phyloP scores from a whole-genome alignment of 1,140 invertebrate genomes.

The Epicauta chinensis region DNA sequence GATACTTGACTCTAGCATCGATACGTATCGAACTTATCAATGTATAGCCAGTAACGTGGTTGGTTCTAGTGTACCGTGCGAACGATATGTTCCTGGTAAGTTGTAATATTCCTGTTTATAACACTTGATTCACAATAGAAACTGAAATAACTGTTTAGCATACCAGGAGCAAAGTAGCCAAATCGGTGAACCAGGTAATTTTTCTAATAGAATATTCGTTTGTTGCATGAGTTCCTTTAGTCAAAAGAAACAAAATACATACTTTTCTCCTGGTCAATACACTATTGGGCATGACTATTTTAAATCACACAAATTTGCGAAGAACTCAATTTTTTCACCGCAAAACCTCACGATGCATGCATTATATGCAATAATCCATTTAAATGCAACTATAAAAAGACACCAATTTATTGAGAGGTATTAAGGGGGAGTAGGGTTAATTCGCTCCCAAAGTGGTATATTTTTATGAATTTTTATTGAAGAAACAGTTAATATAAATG shows the following conservation, averaged over 20 bases:
- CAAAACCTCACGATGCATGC: too few species aligned
- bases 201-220: neutral
- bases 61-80: constrained; percentile 66
- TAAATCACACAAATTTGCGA: constrained; percentile 1
- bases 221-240: constrained; percentile 4
- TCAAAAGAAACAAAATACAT: constrained; percentile 1
- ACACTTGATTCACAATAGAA: neutral
- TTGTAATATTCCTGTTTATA: neutral
- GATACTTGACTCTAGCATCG: constrained; percentile 55
- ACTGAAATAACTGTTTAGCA: constrained; percentile 37
- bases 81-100: constrained; percentile 71
- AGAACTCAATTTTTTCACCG: too few species aligned
- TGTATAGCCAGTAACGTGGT: constrained; percentile 80
- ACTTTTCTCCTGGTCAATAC: constrained; percentile 33
- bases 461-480: too few species aligned
- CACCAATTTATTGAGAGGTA: too few species aligned
- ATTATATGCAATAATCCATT: too few species aligned
- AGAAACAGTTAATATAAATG: too few species aligned
- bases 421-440: too few species aligned
- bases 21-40: constrained; percentile 70
- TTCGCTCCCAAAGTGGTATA: too few species aligned
- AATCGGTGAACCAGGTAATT: constrained; percentile 43
- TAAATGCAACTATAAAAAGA: too few species aligned
- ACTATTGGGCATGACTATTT: too few species aligned
- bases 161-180: constrained; percentile 53